Base-by-base conservation (phyloP, 2,888 invertebrate genomes). In the Monopis laevigella region DNA sequence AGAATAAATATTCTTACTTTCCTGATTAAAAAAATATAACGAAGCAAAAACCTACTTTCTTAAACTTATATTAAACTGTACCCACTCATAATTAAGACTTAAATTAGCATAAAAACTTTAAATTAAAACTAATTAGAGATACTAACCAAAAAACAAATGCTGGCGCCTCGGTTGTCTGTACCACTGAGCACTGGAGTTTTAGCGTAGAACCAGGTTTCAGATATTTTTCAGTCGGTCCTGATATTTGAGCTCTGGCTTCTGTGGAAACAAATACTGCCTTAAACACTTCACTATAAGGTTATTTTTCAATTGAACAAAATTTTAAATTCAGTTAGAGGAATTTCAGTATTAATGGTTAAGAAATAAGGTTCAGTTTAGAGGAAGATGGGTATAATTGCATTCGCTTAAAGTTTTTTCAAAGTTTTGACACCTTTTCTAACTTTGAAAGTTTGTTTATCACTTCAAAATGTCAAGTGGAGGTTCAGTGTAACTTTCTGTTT, bases 221-320 rank as follows among this genome's bases (percentile, higher is more conserved):
- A 65, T 91, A 93, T 62, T 93, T 92, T 63, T 94, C 93, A 40
- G 88, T 83, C 2, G 92, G 89, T 13, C 94, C 94, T 36, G 89
- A 86, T 62, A 95, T 94, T 72, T 92, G 92, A 45, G 92, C 92
- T 65, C 88, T 84, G 11, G 93, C 92, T 83, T 92, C 93, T 93
- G 85, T 42, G 82, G 38, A 12, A 19, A 21, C 14, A 26, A 17
- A 17, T 17, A n/a, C 26, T 17, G 17, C n/a, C n/a, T n/a, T n/a
- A n/a, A n/a, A n/a, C n/a, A n/a, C n/a, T 8, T 21, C 8, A 7
- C 5, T 8, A 8, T 21, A 21, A 21, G 8, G 24, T 21, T 21
- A 21, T 21, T 5, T 8, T 5, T 7, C 8, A 21, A 21, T 8
- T 7, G 24, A 7, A 8, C 24, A 7, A 21, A 21, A 21, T 21